These are phyloP conservation scores for Marmota monax DNA, from an alignment of 2,113 vertebrate species.

Conservation along the genomic window DNA sequence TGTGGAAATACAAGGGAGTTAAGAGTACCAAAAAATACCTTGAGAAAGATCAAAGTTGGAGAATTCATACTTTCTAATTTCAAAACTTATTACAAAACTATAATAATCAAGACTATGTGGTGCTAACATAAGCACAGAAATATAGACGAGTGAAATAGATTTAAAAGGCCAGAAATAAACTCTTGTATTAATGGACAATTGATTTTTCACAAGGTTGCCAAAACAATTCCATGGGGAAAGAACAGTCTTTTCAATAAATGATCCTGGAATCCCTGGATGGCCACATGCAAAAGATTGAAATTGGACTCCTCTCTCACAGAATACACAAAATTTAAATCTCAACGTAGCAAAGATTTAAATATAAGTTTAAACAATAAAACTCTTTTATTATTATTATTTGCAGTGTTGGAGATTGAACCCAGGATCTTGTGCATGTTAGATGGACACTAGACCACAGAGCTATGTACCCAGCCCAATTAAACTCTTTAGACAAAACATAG, in stretches of 20 bases:
- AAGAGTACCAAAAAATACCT: not conserved
- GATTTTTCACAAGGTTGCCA: conserved; percentile 15
- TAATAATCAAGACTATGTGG: not conserved
- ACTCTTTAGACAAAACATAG: not conserved
- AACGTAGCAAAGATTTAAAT: conserved; percentile 43
- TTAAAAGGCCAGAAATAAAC: conserved; percentile 31
- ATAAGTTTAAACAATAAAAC: conserved; percentile 38
- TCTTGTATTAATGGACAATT: not conserved
- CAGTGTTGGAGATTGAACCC: not conserved
- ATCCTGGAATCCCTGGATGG: not conserved
- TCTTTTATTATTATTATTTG: not conserved
- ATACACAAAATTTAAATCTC: conserved; percentile 30
- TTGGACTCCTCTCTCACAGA: not conserved
- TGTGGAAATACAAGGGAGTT: not conserved
- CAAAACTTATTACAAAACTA: not conserved
- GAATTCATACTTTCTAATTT: not conserved
- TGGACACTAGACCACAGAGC: not conserved
- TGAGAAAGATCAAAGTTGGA: conserved; percentile 3
- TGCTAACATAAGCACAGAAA: not conserved
- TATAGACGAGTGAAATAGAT: not conserved
- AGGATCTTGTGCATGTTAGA: not conserved
- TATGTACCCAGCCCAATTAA: not conserved
- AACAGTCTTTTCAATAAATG: conserved; percentile 10
- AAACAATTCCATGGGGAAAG: not conserved
- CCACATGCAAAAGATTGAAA: not conserved